Base-by-base conservation (phyloP, 2,888 invertebrate species). In the Trissolcus brochymenae region DNA sequence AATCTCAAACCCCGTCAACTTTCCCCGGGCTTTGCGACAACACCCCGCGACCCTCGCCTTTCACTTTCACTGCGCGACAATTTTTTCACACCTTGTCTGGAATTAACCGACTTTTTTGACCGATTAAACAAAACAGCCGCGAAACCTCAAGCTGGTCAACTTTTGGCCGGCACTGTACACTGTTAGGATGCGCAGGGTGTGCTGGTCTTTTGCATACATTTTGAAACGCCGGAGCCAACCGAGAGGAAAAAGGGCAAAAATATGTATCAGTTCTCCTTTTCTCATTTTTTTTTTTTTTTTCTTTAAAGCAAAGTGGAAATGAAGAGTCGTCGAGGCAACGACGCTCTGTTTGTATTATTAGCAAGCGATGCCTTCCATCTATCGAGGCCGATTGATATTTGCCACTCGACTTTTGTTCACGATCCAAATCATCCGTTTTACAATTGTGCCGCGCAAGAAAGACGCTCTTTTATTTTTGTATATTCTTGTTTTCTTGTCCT, bases 181-280 rank as follows among this genome's bases (percentile, higher is more conserved):
- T 79, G 86, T 87, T 87, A 86, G 86, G 87, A 88, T 87, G 88
- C 87, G 86, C 87, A 84, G 83, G 84, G 83, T 85, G 84, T 85
- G 81, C 82, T 80, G 85, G 86, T 86, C 87, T 88, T 88, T 88
- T 88, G 87, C 88, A 88, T 88, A 88, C 84, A 88, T 88, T 88
- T 88, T 84, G 84, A 87, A 87, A 87, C 85, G 84, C 82, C 82
- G 82, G 68, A 67, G 77, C 72, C 75, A 81, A 80, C 76, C 79
- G 55, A 56, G 51, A 43, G 65, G 65, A 66, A 56, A 59, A 78
- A 62, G 60, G 61, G 76, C 79, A 81, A 82, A 83, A 80, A 82
- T 84, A 84, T 83, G 80, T 84, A 80, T 61, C 71, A 66, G 74
- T 64, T 50, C 64, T 60, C 50, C 61, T 59, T 17, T 76, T 74